These are phyloP conservation scores for Pipra filicauda DNA, from an alignment of 2,113 vertebrate species.

Conservation along the genomic window DNA sequence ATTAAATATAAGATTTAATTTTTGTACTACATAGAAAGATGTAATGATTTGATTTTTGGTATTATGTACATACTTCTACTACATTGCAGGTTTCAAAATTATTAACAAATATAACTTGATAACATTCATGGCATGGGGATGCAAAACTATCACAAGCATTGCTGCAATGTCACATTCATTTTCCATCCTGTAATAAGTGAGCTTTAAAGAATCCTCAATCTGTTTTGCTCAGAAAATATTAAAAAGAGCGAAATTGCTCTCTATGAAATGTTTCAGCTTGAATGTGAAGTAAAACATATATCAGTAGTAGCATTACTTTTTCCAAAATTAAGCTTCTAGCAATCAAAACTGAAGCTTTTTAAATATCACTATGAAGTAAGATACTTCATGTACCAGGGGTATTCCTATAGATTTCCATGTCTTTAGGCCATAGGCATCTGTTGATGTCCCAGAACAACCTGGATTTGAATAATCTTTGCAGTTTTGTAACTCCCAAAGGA, in stretches of 20 bases:
- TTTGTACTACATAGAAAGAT: neutral
- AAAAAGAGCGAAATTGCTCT: neutral
- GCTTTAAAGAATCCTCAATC: constrained; percentile 7
- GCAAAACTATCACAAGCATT: neutral
- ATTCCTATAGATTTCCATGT: neutral
- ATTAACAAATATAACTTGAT: neutral
- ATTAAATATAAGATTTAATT: neutral
- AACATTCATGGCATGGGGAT: neutral
- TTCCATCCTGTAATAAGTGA: neutral
- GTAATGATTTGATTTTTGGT: neutral
- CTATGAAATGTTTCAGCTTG: neutral
- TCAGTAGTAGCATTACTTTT: neutral
- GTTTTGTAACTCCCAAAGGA: neutral
- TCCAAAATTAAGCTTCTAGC: neutral
- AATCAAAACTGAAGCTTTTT: neutral
- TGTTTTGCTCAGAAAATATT: neutral
- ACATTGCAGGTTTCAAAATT: neutral
- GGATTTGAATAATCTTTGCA: neutral
- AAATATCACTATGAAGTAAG: neutral
- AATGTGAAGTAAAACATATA: neutral
- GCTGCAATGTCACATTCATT: neutral
- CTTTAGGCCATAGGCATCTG: neutral
- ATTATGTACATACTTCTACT: neutral
- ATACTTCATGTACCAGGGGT: neutral
- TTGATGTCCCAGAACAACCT: neutral